phyloP scores from a whole-genome alignment of 2,113 vertebrate species.

The Heterocephalus glaber region DNA sequence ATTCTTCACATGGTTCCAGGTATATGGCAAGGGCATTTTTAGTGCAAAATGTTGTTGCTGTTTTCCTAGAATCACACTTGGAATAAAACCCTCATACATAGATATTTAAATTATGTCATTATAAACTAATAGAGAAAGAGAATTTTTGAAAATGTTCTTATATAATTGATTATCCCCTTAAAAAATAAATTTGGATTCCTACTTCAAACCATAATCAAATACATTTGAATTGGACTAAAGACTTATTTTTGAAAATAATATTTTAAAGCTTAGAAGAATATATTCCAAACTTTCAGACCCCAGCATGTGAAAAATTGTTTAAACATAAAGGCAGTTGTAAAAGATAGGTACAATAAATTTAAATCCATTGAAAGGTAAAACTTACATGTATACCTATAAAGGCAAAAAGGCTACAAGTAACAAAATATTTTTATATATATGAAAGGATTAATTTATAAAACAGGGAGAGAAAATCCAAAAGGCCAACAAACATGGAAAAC shows the following conservation, averaged over 20 bases:
- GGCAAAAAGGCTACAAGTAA: neutral
- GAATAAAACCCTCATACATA: neutral
- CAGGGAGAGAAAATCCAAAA: neutral
- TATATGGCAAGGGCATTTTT: neutral
- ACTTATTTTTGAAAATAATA: neutral
- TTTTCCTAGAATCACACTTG: constrained; percentile 7
- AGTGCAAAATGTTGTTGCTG: neutral
- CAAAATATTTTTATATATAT: neutral
- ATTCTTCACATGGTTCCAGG: neutral
- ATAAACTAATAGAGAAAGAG: neutral
- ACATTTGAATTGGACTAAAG: constrained; percentile 2
- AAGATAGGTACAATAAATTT: neutral
- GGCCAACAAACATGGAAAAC: neutral
- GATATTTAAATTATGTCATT: neutral
- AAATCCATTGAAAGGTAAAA: constrained; percentile 21
- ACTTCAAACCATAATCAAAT: constrained; percentile 32
- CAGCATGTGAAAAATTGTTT: neutral
- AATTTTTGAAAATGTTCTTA: constrained; percentile 39
- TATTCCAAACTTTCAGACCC: neutral
- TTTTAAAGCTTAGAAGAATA: constrained; percentile 41
- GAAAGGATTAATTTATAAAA: constrained; percentile 22
- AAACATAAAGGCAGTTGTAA: neutral
- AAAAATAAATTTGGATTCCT: neutral
- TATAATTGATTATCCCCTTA: constrained; percentile 30
- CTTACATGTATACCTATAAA: neutral